These are phyloP conservation scores for Neoitamus cyanurus DNA, from an alignment of 2,888 invertebrate species.

Conservation along the genomic window DNA sequence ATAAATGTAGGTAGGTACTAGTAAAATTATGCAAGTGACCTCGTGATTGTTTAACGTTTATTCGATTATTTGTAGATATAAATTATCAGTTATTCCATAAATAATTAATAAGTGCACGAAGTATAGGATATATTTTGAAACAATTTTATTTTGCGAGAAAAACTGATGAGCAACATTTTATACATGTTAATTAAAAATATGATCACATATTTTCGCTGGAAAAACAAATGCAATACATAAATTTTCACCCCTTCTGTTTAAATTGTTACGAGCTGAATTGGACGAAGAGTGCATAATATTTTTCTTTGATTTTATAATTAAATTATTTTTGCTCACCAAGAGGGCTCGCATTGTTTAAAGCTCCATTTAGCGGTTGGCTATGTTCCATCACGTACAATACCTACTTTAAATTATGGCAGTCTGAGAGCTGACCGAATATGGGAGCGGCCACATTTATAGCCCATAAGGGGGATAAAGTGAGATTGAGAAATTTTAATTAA, in stretches of 20 bases:
- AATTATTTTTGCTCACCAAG: not conserved
- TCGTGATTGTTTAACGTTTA: too few relatives aligned
- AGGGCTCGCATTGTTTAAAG: not conserved
- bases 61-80: too few relatives aligned
- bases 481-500: constrained; percentile 5
- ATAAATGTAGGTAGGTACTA: too few relatives aligned
- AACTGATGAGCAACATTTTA: too few relatives aligned
- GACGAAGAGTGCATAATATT: not conserved
- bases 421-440: not conserved
- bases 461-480: not conserved
- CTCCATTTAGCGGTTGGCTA: not conserved
- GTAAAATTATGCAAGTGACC: too few relatives aligned
- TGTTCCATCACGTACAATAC: not conserved
- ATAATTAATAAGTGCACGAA: too few relatives aligned
- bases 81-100: too few relatives aligned
- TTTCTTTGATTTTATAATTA: not conserved
- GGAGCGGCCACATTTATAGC: not conserved
- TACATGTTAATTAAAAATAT: too few relatives aligned
- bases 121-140: too few relatives aligned
- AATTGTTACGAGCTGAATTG: not conserved
- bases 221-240: not conserved
- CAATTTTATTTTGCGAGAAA: too few relatives aligned
- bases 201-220: not conserved
- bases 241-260: not conserved
- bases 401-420: not conserved